Evolutionary conservation across 2,113 vertebrate genomes (phyloP).

Genomic region (Megalops atlanticus): DNA sequence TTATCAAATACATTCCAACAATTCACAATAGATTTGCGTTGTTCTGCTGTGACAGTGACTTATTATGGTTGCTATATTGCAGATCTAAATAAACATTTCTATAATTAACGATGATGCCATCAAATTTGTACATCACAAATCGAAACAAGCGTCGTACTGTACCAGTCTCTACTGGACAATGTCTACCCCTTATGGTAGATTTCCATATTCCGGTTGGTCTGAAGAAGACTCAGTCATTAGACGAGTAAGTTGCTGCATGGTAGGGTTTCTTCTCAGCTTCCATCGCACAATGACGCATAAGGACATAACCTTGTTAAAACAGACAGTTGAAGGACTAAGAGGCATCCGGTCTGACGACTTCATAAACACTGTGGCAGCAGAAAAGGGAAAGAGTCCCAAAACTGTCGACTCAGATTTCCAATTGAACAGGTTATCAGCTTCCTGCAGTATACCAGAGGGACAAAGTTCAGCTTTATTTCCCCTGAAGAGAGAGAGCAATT

Average conservation of each 20-base stretch:
- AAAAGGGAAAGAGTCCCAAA: conserved; percentile 48
- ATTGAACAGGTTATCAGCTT: conserved; percentile 44
- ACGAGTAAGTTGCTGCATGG: neutral
- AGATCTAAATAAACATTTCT: neutral
- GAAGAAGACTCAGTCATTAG: too few relatives aligned
- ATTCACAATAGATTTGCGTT: neutral
- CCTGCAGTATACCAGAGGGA: conserved; percentile 38
- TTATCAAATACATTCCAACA: neutral
- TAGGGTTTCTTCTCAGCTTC: neutral
- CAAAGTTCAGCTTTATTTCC: conserved; percentile 42
- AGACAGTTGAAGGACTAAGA: neutral
- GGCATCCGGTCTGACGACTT: neutral
- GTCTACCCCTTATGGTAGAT: too few relatives aligned
- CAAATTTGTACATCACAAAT: too few relatives aligned
- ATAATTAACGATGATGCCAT: too few relatives aligned
- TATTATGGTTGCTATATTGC: neutral
- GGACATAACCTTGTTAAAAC: neutral
- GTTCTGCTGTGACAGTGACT: neutral
- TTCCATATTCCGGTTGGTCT: too few relatives aligned
- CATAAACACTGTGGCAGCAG: conserved; percentile 13
- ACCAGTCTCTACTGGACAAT: neutral
- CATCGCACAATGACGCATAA: neutral
- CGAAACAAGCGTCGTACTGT: neutral
- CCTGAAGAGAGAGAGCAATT: neutral
- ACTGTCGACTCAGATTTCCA: conserved; percentile 56